phyloP scores from a whole-genome alignment of 2,797 vertebrate genomes.

The Micropoecilia bifurca region DNA sequence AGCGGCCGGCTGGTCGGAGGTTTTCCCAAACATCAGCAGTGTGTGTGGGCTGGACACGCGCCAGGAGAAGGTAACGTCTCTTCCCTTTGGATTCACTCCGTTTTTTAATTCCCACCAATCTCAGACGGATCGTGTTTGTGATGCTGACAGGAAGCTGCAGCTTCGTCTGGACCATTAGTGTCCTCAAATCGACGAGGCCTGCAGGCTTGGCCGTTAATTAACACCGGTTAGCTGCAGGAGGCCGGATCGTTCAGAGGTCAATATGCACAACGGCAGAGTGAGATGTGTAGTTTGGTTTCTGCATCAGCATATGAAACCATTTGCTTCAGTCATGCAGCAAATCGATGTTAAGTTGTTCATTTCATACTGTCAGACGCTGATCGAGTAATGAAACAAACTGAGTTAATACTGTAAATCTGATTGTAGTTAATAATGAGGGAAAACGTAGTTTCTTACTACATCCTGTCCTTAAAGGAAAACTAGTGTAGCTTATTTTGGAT shows the following conservation, averaged over 20 bases:
- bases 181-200: constrained; percentile 26
- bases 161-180: constrained; percentile 9
- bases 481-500: background rate
- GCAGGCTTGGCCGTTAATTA: constrained; percentile 47
- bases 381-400: background rate
- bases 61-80: constrained; percentile 80
- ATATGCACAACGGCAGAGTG: constrained; percentile 5
- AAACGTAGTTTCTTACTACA: background rate
- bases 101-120: constrained; percentile 16
- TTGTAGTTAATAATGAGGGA: background rate
- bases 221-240: constrained; percentile 17
- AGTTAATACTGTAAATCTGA: background rate
- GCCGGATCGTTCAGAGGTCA: constrained; percentile 39
- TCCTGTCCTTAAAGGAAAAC: background rate
- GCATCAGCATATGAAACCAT: background rate
- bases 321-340: background rate
- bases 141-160: constrained; percentile 8
- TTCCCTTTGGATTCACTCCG: background rate
- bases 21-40: constrained; percentile 86
- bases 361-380: background rate
- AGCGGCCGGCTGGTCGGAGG: constrained; percentile 85
- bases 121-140: background rate
- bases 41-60: constrained; percentile 79
- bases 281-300: background rate
- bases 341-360: constrained; percentile 12